Evolutionary conservation across 2,113 vertebrate species (phyloP).

Genomic region (Hirundichthys speculiger): DNA sequence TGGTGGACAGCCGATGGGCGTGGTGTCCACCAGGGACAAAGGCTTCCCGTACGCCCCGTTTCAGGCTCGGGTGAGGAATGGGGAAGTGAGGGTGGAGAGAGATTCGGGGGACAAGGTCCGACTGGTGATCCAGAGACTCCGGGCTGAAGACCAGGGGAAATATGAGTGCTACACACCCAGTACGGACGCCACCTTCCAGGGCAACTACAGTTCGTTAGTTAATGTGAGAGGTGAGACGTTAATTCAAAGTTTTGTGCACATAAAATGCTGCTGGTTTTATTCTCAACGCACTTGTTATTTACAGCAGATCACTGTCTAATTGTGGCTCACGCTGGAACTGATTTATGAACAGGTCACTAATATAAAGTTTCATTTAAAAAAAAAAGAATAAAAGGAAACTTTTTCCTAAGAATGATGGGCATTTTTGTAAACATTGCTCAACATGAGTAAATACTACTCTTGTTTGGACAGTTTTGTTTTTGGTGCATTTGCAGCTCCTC

Average conservation of each 20-base stretch:
- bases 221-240: slow-evolving; percentile 82
- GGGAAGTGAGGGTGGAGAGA: slow-evolving; percentile 85
- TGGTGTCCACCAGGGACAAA: slow-evolving; percentile 85
- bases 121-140: slow-evolving; percentile 81
- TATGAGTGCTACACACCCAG: slow-evolving; percentile 91
- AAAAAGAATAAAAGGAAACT: no score
- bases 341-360: no score
- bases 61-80: slow-evolving; percentile 74
- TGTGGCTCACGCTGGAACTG: no score
- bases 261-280: not conserved
- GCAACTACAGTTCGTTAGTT: slow-evolving; percentile 85
- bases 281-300: not conserved
- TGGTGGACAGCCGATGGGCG: slow-evolving; percentile 74
- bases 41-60: slow-evolving; percentile 83
- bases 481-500: no score
- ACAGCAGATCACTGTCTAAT: not conserved
- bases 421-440: no score
- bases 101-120: slow-evolving; percentile 80
- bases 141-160: slow-evolving; percentile 83
- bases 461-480: no score
- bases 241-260: not conserved
- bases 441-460: no score
- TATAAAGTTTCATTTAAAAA: no score
- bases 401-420: no score
- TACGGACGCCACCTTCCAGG: slow-evolving; percentile 83